These are phyloP conservation scores for Lagocephalus sceleratus DNA, from an alignment of 2,797 vertebrate genomes.

Conservation along the genomic window DNA sequence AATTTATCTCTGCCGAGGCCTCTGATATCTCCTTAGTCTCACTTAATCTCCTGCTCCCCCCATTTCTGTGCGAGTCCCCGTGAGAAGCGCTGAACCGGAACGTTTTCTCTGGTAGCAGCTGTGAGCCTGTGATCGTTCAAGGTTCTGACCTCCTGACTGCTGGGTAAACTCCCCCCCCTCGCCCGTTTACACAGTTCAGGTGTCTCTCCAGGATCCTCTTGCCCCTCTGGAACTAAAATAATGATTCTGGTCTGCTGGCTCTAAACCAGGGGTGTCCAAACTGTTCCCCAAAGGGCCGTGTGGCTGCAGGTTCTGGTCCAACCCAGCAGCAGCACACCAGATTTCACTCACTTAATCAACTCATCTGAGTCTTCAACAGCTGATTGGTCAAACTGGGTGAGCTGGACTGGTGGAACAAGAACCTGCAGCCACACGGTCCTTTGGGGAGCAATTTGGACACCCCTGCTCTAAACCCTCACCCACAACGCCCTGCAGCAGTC, in stretches of 20 bases:
- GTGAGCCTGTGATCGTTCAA: conserved; percentile 41
- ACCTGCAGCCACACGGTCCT: no score
- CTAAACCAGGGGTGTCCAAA: no score
- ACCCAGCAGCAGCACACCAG: no score
- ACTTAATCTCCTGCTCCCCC: conserved; percentile 24
- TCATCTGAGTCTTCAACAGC: no score
- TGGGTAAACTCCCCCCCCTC: conserved; percentile 12
- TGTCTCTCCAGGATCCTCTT: conserved; percentile 1
- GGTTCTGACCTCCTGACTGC: conserved; percentile 38
- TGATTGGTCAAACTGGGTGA: no score
- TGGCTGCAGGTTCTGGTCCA: no score
- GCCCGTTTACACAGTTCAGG: conserved; percentile 25
- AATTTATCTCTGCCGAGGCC: conserved; percentile 52
- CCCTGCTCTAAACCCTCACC: no score
- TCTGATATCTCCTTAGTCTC: conserved; percentile 47
- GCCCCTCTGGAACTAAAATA: neutral
- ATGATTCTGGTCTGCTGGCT: neutral
- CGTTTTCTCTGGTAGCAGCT: conserved; percentile 42
- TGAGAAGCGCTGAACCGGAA: conserved; percentile 47
- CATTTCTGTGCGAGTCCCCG: conserved; percentile 31
- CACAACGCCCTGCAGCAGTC: no score
- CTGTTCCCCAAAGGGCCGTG: no score
- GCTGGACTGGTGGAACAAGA: no score
- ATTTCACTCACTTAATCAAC: no score
- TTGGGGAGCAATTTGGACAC: no score